Base-by-base conservation (phyloP, 2,113 vertebrate species). In the Gymnocephalus cernua region DNA sequence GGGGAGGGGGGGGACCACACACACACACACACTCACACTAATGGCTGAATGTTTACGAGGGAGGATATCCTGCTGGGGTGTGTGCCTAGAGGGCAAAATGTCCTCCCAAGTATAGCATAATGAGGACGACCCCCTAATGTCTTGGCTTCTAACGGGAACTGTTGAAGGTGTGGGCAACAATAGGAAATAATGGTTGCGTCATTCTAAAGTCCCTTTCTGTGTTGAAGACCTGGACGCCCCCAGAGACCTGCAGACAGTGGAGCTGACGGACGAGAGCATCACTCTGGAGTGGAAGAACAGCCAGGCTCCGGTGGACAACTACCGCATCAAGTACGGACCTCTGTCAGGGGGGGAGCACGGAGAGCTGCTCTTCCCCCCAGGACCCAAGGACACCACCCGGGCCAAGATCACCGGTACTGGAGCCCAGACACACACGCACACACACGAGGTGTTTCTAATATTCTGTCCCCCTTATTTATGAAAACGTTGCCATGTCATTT, bases 281-380 rank as follows among this genome's bases (percentile, higher is more conserved):
- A 99, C 97, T 25, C 90, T 99, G 63, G 96, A 98, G 82, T 99
- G 98, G 98, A 96, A 90, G 85, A 99, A 99, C 78, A 98, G 96
- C 88, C 94, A 90, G 2, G 96, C 98, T 0, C 85, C 93, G 0
- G 92, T 97, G 0, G 95, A 96, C 58, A 95, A 78, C 80, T 99
- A 99, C 74, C 94, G 98, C 50, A 96, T 99, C 75, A 99, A 99
- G 86, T 99, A 97, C 0, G 97, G 97, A 12, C 97, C 98, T 53
- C 95, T 99, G 88, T 97, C 98, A 6, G 98, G 98, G 67, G 98
- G 97, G 0, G 97, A 97, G 54, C 98, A 99, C 0, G 93, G 96
- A 0, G 98, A 99, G 85, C 59, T 97, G 18, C 96, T 97, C 0
- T 96, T 98, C 83, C 93, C 95, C 3, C 94, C 94, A 21, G 96